These are phyloP conservation scores for Tapirus indicus DNA, from an alignment of 2,797 vertebrate species.

Conservation along the genomic window DNA sequence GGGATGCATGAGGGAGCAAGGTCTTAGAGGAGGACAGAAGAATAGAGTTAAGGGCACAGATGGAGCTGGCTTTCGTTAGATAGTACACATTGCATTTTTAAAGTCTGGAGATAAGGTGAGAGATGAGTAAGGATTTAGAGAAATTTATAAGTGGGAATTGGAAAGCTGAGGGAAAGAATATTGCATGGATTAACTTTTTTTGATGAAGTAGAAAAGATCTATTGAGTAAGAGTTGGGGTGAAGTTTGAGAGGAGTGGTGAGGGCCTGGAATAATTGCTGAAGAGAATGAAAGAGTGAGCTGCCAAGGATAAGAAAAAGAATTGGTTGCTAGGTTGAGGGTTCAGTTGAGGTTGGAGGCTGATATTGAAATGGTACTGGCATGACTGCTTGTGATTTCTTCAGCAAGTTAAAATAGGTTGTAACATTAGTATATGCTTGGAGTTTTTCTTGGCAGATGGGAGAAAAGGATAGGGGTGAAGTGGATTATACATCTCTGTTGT, in stretches of 20 bases:
- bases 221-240: slow-evolving; percentile 11
- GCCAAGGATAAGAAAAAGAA: neutral
- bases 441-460: neutral
- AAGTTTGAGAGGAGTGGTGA: neutral
- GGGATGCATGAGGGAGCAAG: neutral
- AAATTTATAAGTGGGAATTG: slow-evolving; percentile 22
- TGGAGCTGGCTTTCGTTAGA: neutral
- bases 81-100: neutral
- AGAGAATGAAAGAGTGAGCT: slow-evolving; percentile 5
- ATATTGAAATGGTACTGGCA: neutral
- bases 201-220: slow-evolving; percentile 43
- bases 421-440: slow-evolving; percentile 4
- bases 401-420: neutral
- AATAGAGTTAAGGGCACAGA: neutral
- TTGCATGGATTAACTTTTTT: neutral
- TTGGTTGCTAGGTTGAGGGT: neutral
- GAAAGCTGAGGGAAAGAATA: slow-evolving; percentile 5
- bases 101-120: neutral
- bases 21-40: neutral
- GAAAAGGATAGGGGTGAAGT: neutral
- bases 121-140: neutral
- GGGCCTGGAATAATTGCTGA: neutral
- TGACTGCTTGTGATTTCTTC: slow-evolving; percentile 1
- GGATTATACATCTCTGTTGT: neutral
- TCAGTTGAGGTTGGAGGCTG: neutral